These are phyloP conservation scores for Neoniphon sammara DNA, from an alignment of 2,797 vertebrate genomes.

Conservation along the genomic window DNA sequence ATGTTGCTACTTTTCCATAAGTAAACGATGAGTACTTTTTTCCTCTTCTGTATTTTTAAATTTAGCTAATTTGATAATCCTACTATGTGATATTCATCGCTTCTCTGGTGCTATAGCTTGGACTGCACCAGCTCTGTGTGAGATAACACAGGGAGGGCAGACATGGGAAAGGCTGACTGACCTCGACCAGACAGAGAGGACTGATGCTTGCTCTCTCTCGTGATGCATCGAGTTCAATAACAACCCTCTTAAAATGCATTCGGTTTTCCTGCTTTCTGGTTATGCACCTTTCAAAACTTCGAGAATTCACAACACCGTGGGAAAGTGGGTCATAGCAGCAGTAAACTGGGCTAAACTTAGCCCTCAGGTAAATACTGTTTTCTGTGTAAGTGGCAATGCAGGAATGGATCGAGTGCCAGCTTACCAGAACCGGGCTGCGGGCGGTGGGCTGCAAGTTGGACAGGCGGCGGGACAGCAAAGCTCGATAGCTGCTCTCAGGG, in stretches of 20 bases:
- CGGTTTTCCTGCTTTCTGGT: no score
- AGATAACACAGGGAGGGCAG: neutral
- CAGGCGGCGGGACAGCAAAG: conserved; percentile 83
- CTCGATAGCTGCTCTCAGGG: conserved; percentile 86
- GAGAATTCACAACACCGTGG: no score
- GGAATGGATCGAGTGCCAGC: conserved; percentile 7
- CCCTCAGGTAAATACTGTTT: no score
- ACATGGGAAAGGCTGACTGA: neutral
- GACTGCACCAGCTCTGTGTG: neutral
- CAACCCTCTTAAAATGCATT: neutral
- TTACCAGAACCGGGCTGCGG: conserved; percentile 90
- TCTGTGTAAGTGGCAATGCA: no score
- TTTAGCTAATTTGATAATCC: no score
- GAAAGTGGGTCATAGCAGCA: neutral
- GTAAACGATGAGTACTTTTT: no score
- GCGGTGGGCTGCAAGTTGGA: conserved; percentile 84
- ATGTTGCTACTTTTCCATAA: no score
- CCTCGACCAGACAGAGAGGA: no score
- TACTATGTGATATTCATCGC: no score
- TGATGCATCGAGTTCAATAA: neutral
- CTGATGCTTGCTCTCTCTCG: no score
- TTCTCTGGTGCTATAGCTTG: neutral
- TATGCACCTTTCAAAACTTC: neutral
- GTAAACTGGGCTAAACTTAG: no score
- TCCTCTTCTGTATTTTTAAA: no score